A percentile compares a stretch with the other conserved stretches of the same genome.
These are phyloP conservation scores for Amphilophus citrinellus DNA, from an alignment of 2,113 vertebrate genomes.

Conservation along the genomic window DNA sequence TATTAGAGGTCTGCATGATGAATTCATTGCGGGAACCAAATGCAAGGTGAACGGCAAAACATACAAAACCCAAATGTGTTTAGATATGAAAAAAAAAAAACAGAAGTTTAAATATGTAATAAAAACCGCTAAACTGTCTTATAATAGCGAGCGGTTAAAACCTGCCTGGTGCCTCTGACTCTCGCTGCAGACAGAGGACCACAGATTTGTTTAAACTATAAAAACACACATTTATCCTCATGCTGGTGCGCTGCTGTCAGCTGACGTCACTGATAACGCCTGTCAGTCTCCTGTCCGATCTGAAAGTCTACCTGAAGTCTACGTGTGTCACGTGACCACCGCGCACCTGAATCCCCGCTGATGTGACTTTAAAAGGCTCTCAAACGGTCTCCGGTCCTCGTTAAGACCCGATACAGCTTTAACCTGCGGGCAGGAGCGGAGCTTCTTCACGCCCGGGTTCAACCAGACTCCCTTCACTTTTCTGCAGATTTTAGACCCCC, in stretches of 20 bases:
- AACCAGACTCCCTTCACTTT: background rate
- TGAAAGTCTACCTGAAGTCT: background rate
- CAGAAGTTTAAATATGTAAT: background rate
- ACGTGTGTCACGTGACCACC: background rate
- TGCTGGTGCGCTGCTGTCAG: no score
- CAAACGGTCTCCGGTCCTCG: background rate
- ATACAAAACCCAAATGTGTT: no score
- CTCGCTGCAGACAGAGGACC: no score
- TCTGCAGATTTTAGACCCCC: background rate
- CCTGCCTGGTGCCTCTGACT: background rate
- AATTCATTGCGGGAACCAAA: accelerated
- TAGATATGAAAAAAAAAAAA: background rate
- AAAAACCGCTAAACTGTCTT: background rate
- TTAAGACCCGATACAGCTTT: background rate
- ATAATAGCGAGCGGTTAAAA: background rate
- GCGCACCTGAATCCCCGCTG: no score
- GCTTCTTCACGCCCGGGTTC: background rate
- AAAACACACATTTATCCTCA: no score
- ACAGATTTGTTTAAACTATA: no score
- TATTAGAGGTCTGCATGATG: background rate
- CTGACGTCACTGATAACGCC: no score
- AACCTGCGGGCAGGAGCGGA: background rate
- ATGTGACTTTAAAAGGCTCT: no score
- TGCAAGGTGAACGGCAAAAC: background rate
- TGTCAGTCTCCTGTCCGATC: no score